phyloP scores from a whole-genome alignment of 2,888 invertebrate genomes.

The Dichetophora obliterata region DNA sequence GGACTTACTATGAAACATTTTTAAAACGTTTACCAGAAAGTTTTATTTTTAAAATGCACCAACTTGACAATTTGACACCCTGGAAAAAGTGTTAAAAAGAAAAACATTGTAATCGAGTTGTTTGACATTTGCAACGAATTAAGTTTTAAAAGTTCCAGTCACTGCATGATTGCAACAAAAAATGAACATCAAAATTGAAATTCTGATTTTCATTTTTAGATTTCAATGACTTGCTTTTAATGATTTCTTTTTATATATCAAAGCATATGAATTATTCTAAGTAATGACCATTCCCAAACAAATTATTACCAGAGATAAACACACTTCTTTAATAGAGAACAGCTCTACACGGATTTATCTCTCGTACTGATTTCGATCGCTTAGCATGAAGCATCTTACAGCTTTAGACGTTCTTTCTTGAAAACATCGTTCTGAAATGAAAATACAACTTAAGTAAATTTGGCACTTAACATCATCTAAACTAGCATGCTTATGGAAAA shows the following conservation, averaged over 20 bases:
- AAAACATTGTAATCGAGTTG: constrained; percentile 19
- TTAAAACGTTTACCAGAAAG: constrained; percentile 23
- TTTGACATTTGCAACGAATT: background rate
- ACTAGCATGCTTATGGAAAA: background rate
- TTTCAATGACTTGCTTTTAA: constrained; percentile 11
- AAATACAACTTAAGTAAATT: constrained; percentile 26
- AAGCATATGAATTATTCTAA: constrained; percentile 29
- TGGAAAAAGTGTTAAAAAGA: constrained; percentile 33
- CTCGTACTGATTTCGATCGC: constrained; percentile 14
- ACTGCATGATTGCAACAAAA: background rate
- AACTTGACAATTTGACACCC: constrained; percentile 23
- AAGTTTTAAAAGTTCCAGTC: constrained; percentile 7
- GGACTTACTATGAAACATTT: constrained; percentile 29
- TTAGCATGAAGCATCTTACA: background rate
- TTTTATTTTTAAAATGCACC: constrained; percentile 22
- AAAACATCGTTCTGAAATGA: constrained; percentile 41
- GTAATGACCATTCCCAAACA: constrained; percentile 35
- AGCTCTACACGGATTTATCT: constrained; percentile 29
- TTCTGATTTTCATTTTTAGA: background rate
- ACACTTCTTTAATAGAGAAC: constrained; percentile 35
- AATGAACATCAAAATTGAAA: background rate
- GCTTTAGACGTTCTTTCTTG: constrained; percentile 7
- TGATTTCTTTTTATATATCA: background rate
- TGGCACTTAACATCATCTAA: background rate
- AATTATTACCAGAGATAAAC: constrained; percentile 47